Base-by-base conservation (phyloP, 2,797 vertebrate species). In the Meda fulgida region DNA sequence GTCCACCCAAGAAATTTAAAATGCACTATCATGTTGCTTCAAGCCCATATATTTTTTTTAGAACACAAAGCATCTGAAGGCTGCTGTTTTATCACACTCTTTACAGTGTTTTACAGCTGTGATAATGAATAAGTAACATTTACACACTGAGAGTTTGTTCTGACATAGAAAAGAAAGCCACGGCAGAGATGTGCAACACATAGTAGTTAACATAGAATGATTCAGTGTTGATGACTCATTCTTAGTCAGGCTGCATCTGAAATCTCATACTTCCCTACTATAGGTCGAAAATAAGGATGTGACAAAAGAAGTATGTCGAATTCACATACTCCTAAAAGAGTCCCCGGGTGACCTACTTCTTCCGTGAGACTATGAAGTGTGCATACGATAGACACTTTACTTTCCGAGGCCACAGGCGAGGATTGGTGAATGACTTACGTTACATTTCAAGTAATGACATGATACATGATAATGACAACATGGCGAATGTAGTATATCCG, bases 91-190 rank as follows among this genome's bases (percentile, higher is more conserved):
- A 40, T 72, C 23, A 18, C 40, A n/a, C n/a, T 43, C 70, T 26
- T 60, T 60, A 26, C 23, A 40, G 69, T 21, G 21, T 13, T 71
- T 46, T 71, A 71, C n/a, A 46, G n/a, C 70, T 72, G 70, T 72
- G n/a, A 72, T 71, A n/a, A 71, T 46, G 36, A 72, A 29, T 43
- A 40, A 11, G 38, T 43, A n/a, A 46, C 70, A n/a, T 71, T 40
- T 71, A 43, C 36, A 72, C 19, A 43, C 40, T 72, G 40, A 11
- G 38, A 43, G 60, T 29, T 63, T 14, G 60, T 16, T 29, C 13
- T 63, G 26, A 29, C n/a, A 29, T 14, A 11, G 11, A 60, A 60
- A 60, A 60, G 58, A 63, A 23, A 55, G 53, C 21, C 53, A 23
- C 53, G 10, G 53, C 53, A 55, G 21, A 55, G 26, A 7, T 60